Evolutionary conservation across 2,113 vertebrate genomes (phyloP), one percentile per base, ranked within the genome.

Genomic region (Bubo blakistoni): DNA sequence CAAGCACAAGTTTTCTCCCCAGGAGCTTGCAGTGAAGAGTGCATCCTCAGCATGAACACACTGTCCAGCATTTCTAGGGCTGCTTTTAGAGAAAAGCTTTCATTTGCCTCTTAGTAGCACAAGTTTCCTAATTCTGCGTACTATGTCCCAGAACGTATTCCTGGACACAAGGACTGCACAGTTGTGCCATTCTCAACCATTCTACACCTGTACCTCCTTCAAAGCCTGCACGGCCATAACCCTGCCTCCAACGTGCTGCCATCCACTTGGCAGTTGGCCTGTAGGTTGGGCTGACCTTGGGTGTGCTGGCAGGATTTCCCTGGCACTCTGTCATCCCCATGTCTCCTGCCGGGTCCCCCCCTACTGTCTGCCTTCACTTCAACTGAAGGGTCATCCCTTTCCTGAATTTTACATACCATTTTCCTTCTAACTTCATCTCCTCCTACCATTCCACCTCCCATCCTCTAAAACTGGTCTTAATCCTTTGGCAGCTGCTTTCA

Each of bases 261-360:
- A 82, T 95, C 84, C 87, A 26, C 96, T 96, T 97, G 96, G 96
- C 96, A 96, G 96, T 96, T 80, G 96, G 96, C 93, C 96, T 96
- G 96, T 73, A 97, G 94, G 96, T 95, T 97, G 96, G 96, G 94
- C 94, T 96, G 96, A 97, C 96, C 96, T 96, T 97, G 96, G 96
- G 94, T 95, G 87, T 96, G 94, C 94, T 97, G 96, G 96, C 96
- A 97, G 93, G 87, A 91, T 96, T 97, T 97, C 93, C 90, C 93
- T 97, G 94, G 96, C 96, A 97, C 94, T 96, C 94, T 95, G 96
- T 97, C 96, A 97, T 97, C 66, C 90, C 96, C 67, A 32, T 3
- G 10, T 79, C 90, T 95, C 96, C 96, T 93, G 96, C 96, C 2
- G 1, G 70, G 70, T 76, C 36, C 71, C 52, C 84, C 81, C 96